phyloP scores from a whole-genome alignment of 2,797 vertebrate genomes.

The Lagocephalus sceleratus region DNA sequence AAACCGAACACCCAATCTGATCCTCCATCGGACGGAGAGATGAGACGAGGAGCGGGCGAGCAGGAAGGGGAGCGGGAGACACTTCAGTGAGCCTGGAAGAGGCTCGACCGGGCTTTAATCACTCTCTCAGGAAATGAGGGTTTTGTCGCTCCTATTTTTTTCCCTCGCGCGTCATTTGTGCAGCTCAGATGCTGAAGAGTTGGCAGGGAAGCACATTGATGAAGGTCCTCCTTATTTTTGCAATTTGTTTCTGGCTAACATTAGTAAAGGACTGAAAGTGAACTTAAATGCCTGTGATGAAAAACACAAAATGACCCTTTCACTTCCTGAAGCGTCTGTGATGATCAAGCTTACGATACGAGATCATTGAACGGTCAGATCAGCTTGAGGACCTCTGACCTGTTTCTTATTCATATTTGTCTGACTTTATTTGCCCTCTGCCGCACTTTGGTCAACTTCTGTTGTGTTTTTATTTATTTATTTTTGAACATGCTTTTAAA shows the following conservation, averaged over 20 bases:
- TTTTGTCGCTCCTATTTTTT: constrained; percentile 43
- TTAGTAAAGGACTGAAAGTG: constrained; percentile 10
- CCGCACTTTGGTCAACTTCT: too few relatives aligned
- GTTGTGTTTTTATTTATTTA: neutral
- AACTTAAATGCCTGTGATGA: neutral
- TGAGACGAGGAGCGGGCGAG: constrained; percentile 47
- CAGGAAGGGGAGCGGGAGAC: constrained; percentile 1
- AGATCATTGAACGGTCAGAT: constrained; percentile 19
- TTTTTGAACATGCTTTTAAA: constrained; percentile 17
- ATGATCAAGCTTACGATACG: neutral
- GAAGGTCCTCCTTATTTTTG: neutral
- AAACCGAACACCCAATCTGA: constrained; percentile 72
- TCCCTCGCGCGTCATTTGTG: constrained; percentile 32
- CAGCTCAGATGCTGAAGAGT: constrained; percentile 22
- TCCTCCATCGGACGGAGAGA: constrained; percentile 66
- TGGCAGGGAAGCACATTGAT: constrained; percentile 13
- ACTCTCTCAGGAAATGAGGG: constrained; percentile 65
- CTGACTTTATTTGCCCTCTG: neutral
- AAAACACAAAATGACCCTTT: neutral
- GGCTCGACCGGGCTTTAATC: constrained; percentile 65
- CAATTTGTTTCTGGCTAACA: neutral
- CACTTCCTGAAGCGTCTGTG: too few relatives aligned
- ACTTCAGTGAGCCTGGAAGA: constrained; percentile 60
- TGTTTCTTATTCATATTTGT: constrained; percentile 19
- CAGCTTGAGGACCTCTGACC: constrained; percentile 26